A percentile compares a stretch with the other conserved stretches of the same genome.
These are phyloP conservation scores for Gandaritis pyraliata DNA, from an alignment of 2,888 invertebrate genomes.

Conservation along the genomic window DNA sequence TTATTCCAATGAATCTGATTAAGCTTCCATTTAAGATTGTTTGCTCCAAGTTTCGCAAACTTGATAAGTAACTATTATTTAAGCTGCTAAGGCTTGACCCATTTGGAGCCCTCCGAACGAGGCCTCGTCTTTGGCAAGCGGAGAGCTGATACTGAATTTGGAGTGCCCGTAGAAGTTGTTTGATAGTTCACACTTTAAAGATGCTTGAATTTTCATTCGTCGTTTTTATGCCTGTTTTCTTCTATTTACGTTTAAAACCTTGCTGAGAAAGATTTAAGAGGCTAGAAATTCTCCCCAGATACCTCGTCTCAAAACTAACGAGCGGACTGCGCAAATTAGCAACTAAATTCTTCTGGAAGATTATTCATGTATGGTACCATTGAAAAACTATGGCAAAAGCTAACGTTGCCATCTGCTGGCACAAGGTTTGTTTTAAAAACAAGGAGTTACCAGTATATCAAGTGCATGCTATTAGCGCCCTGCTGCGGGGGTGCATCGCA, in stretches of 20 bases:
- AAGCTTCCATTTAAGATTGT: slow-evolving; percentile 77
- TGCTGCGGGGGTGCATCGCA: slow-evolving; percentile 46
- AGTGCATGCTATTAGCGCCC: slow-evolving; percentile 50
- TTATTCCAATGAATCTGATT: slow-evolving; percentile 63
- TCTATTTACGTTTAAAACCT: too few relatives aligned
- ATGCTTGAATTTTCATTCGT: background rate
- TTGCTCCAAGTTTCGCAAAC: slow-evolving; percentile 67
- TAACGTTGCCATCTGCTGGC: background rate
- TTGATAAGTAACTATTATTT: slow-evolving; percentile 41
- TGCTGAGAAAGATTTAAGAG: too few relatives aligned
- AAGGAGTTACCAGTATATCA: slow-evolving; percentile 25
- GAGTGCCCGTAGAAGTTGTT: background rate
- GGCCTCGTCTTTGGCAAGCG: slow-evolving; percentile 8
- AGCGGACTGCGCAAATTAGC: too few relatives aligned
- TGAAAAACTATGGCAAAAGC: background rate
- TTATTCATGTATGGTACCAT: too few relatives aligned
- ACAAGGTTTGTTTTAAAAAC: background rate
- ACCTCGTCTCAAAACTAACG: too few relatives aligned
- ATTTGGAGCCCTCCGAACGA: slow-evolving; percentile 45
- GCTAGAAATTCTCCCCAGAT: too few relatives aligned
- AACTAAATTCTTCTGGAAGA: too few relatives aligned
- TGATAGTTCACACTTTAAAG: background rate
- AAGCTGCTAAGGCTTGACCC: slow-evolving; percentile 51
- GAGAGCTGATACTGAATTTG: background rate
- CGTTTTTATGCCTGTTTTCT: too few relatives aligned